Conservation (phyloP, 2,888 invertebrate genomes). For the Chaetogeoica ovagalla region DNA sequence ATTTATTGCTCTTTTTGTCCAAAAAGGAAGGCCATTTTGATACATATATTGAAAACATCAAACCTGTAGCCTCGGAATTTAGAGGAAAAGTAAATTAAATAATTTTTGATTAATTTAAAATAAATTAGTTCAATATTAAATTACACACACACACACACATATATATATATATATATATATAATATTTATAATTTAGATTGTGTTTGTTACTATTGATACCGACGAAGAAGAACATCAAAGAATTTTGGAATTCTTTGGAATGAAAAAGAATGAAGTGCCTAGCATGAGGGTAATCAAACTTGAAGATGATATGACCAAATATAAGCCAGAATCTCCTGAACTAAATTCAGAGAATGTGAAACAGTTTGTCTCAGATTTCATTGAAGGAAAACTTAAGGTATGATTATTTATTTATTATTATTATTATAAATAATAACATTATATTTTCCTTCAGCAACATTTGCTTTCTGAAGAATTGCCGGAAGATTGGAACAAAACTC, state of each 20-base stretch:
- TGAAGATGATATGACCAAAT: slow-evolving; percentile 97
- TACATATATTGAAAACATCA: slow-evolving; percentile 75
- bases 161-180: no score
- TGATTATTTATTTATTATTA: slow-evolving; percentile 9
- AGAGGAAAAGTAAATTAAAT: slow-evolving; percentile 70
- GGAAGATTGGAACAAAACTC: slow-evolving; percentile 93
- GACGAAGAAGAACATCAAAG: slow-evolving; percentile 94
- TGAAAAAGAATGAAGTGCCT: slow-evolving; percentile 91
- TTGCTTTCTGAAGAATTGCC: slow-evolving; percentile 91
- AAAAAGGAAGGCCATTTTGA: slow-evolving; percentile 86
- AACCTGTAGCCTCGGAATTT: slow-evolving; percentile 84
- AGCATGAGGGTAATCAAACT: slow-evolving; percentile 89
- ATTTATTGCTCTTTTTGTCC: slow-evolving; percentile 92
- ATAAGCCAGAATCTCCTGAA: slow-evolving; percentile 82
- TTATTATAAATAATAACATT: slow-evolving; percentile 1
- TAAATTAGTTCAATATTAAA: background rate
- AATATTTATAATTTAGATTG: slow-evolving; percentile 63
- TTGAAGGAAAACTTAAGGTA: slow-evolving; percentile 86
- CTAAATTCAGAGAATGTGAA: slow-evolving; percentile 70
- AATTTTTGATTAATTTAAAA: slow-evolving; percentile 1
- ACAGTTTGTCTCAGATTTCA: slow-evolving; percentile 84
- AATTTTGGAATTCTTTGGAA: slow-evolving; percentile 98
- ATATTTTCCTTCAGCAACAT: slow-evolving; percentile 69
- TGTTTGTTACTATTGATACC: slow-evolving; percentile 94
- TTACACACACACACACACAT: no score